A percentile compares a stretch with the other conserved stretches of the same genome.
These are phyloP conservation scores for Cerastis rubricosa DNA, from an alignment of 2,888 invertebrate species.

Conservation along the genomic window DNA sequence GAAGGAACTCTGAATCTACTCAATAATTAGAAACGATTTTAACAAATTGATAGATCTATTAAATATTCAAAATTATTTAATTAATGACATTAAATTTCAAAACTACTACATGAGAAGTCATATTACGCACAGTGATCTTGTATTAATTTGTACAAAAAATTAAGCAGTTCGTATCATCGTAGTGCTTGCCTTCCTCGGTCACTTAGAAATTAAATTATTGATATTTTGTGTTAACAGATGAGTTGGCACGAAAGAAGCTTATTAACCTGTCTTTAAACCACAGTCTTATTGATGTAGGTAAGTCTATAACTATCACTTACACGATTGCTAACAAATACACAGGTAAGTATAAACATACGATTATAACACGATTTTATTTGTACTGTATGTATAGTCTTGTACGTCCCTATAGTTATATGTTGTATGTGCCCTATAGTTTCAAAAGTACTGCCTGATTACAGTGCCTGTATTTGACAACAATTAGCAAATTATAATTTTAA, in stretches of 20 bases:
- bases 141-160: slow-evolving; percentile 31
- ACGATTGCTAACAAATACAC: slow-evolving; percentile 21
- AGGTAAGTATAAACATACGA: slow-evolving; percentile 50
- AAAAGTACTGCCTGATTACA: neutral
- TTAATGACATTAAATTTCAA: slow-evolving; percentile 30
- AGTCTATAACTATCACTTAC: slow-evolving; percentile 64
- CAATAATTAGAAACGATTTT: slow-evolving; percentile 25
- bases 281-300: slow-evolving; percentile 80
- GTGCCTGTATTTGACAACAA: neutral
- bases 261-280: slow-evolving; percentile 38
- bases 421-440: neutral
- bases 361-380: slow-evolving; percentile 1
- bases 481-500: neutral
- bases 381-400: neutral
- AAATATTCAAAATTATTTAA: slow-evolving; percentile 21
- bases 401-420: no score
- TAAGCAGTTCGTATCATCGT: slow-evolving; percentile 33
- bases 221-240: slow-evolving; percentile 76
- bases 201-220: slow-evolving; percentile 45
- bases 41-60: slow-evolving; percentile 14
- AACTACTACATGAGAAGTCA: slow-evolving; percentile 12
- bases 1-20: slow-evolving; percentile 34
- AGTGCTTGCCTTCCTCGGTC: slow-evolving; percentile 26
- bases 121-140: slow-evolving; percentile 32
- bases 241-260: slow-evolving; percentile 79